These are phyloP conservation scores for Yponomeuta sedellus DNA, from an alignment of 2,888 invertebrate species.

Conservation along the genomic window DNA sequence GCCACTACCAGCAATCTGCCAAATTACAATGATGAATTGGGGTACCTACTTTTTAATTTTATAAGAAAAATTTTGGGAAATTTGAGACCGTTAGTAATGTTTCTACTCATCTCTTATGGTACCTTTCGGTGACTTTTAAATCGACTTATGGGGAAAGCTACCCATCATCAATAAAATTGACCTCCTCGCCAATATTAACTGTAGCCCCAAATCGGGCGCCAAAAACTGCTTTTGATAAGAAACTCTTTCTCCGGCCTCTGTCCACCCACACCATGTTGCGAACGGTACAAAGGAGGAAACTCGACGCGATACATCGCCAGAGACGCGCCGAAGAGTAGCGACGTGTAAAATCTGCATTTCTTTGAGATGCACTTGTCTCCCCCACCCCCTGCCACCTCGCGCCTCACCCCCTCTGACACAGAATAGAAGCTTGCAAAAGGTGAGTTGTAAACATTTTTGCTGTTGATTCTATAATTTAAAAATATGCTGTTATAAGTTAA, in stretches of 20 bases:
- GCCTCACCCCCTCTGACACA: constrained; percentile 22
- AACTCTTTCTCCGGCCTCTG: background rate
- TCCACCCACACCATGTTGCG: constrained; percentile 26
- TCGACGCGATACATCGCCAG: constrained; percentile 53
- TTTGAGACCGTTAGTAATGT: background rate
- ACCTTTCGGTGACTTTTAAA: no score
- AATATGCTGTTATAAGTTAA: no score
- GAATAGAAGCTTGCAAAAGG: constrained; percentile 19
- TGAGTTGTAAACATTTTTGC: background rate
- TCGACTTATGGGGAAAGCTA: no score
- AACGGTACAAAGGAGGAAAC: constrained; percentile 33
- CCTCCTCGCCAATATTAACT: background rate
- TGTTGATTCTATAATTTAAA: no score
- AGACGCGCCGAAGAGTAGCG: constrained; percentile 68
- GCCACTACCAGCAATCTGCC: no score
- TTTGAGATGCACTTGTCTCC: constrained; percentile 75
- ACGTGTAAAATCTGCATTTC: constrained; percentile 77
- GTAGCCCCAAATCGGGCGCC: background rate
- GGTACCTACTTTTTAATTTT: background rate
- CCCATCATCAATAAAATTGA: background rate
- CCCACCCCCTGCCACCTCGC: constrained; percentile 27
- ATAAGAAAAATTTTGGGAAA: background rate
- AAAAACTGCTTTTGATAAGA: background rate
- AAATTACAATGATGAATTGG: no score
- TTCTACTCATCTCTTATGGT: no score